Evolutionary conservation across 2,113 vertebrate species (phyloP), one percentile per base, ranked within the genome.

Genomic region (Panurus biarmicus): DNA sequence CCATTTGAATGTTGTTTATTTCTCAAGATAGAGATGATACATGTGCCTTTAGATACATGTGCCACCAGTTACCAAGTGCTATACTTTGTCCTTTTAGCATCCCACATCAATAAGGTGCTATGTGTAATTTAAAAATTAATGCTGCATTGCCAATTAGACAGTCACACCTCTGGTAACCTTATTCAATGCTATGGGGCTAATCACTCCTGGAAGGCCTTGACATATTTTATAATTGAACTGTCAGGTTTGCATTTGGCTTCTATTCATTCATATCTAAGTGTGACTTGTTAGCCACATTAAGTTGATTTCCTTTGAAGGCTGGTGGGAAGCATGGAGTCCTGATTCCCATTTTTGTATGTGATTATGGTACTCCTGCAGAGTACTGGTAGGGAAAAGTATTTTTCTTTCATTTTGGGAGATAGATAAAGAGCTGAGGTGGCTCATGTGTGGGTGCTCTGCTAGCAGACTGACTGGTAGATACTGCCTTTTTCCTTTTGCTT

Each of bases 151-250:
- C 93, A 95, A 87, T 98, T 97, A 96, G 94, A 92, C 91, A 96
- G 85, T 96, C 96, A 92, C 2, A 22, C 93, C 58, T 89, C 66
- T 96, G 69, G 92, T 97, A 97, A 94, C 79, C 91, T 96, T 97
- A 96, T 94, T 97, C 80, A 92, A 44, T 94, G 45, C 79, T 95
- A 74, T 51, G 67, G 82, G 86, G 71, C 93, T 97, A 97, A 98
- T 98, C 48, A 22, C 51, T 97, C 94, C 78, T 96, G 86, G 93
- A 97, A 96, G 94, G 60, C 61, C 92, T 86, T 96, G 96, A 94
- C 93, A 83, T 97, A 94, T 95, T 97, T 97, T 96, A 81, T 97
- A 97, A 97, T 96, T 96, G 93, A 97, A 95, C 92, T 97, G 96
- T 92, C 96, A 97, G 86, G 89, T 92, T 97, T 96, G 83, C 81